Conservation (phyloP, 2,797 vertebrate genomes). For the Hemitrygon akajei region DNA sequence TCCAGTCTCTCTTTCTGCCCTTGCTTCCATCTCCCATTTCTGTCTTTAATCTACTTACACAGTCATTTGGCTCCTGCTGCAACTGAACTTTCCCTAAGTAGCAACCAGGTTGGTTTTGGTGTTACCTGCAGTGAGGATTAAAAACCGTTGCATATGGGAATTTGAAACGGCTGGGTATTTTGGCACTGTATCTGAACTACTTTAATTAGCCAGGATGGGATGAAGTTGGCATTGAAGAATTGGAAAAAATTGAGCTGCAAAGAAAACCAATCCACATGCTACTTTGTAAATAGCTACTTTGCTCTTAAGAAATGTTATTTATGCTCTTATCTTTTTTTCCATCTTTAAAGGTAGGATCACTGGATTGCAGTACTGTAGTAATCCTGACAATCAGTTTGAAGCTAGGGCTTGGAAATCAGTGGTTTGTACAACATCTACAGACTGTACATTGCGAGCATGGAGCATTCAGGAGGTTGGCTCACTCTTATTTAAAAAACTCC, state of each 20-base stretch:
- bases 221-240: background rate
- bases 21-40: too few species aligned
- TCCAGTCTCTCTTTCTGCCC: too few species aligned
- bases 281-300: background rate
- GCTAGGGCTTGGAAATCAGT: conserved; percentile 46
- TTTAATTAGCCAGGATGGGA: background rate
- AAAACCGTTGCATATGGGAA: background rate
- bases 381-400: conserved; percentile 48
- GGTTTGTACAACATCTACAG: conserved; percentile 63
- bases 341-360: conserved; percentile 57
- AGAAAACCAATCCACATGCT: background rate
- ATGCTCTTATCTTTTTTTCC: background rate
- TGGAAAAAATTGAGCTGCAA: background rate
- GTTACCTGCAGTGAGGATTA: background rate
- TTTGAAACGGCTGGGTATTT: background rate
- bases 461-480: conserved; percentile 54
- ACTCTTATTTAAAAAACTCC: background rate
- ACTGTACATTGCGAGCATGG: conserved; percentile 65
- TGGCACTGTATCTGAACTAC: background rate
- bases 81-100: background rate
- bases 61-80: too few species aligned
- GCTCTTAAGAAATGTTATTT: background rate
- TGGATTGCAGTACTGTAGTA: conserved; percentile 55
- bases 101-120: background rate
- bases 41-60: too few species aligned